These are phyloP conservation scores for Agapostemon virescens DNA, from an alignment of 2,888 invertebrate genomes.

Conservation along the genomic window DNA sequence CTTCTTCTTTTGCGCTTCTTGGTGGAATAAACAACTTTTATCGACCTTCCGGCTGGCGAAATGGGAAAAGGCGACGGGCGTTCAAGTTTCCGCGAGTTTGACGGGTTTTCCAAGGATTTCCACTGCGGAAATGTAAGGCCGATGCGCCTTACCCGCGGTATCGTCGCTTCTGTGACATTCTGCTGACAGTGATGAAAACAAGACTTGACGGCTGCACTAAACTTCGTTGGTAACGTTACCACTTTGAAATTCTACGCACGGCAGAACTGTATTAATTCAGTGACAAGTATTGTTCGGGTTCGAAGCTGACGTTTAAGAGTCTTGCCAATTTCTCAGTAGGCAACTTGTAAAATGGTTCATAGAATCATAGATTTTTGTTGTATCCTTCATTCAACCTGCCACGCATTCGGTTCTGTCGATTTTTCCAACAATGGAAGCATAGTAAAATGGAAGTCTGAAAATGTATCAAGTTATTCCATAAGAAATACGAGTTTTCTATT, in stretches of 20 bases:
- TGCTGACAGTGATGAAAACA: conserved; percentile 62
- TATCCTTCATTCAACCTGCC: not conserved
- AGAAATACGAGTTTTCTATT: no score
- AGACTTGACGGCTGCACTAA: conserved; percentile 42
- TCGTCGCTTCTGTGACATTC: conserved; percentile 58
- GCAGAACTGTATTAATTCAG: conserved; percentile 42
- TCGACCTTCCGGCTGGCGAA: conserved; percentile 71
- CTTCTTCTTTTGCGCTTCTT: conserved; percentile 59
- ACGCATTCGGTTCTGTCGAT: not conserved
- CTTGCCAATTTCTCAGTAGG: not conserved
- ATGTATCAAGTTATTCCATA: no score
- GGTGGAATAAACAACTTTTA: conserved; percentile 75
- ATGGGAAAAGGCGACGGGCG: conserved; percentile 69
- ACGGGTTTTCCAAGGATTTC: conserved; percentile 67
- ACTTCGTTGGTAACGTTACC: conserved; percentile 36
- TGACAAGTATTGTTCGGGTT: conserved; percentile 17
- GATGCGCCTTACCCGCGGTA: conserved; percentile 46
- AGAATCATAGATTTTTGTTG: not conserved
- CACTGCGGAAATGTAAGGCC: conserved; percentile 63
- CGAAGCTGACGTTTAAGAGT: not conserved
- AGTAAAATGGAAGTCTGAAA: no score
- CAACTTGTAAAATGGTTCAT: not conserved
- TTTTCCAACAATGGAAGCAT: not conserved
- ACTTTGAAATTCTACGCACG: conserved; percentile 26
- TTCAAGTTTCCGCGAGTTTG: conserved; percentile 68